A percentile compares a stretch with the other conserved stretches of the same genome.
Evolutionary conservation across 2,888 invertebrate genomes (phyloP).

Genomic region (Marasmarcha lunaedactyla): DNA sequence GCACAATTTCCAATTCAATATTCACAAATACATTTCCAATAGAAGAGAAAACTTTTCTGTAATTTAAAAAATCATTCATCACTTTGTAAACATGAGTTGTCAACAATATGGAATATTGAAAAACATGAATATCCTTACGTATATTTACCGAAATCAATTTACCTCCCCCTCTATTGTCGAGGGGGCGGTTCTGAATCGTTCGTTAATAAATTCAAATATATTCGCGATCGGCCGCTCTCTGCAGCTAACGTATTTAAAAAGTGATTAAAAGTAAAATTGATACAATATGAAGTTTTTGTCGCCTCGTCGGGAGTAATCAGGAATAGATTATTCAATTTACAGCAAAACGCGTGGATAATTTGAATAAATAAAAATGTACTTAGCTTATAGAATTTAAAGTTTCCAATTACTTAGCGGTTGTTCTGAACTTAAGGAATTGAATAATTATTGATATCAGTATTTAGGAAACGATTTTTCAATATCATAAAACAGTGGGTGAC

Average conservation of each 20-base stretch:
- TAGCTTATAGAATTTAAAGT: too few species aligned
- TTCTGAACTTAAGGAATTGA: too few species aligned
- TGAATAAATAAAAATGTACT: too few species aligned
- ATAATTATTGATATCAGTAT: too few species aligned
- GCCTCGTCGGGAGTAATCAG: constrained; percentile 41
- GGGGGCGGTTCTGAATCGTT: constrained; percentile 47
- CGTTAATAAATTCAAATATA: constrained; percentile 68
- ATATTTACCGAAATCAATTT: constrained; percentile 44
- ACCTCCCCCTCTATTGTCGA: constrained; percentile 49
- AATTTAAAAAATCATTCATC: not conserved
- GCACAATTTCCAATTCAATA: constrained; percentile 11
- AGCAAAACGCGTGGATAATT: constrained; percentile 3
- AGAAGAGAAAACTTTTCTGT: not conserved
- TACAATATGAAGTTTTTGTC: constrained; percentile 69
- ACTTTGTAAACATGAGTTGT: not conserved
- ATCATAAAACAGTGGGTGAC: too few species aligned
- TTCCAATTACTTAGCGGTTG: too few species aligned
- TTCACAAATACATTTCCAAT: constrained; percentile 16
- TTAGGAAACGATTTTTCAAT: too few species aligned
- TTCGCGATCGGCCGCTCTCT: constrained; percentile 59
- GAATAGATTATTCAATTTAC: constrained; percentile 61
- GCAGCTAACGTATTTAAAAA: constrained; percentile 65
- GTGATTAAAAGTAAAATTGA: constrained; percentile 69
- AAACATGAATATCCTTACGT: not conserved
- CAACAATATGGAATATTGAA: not conserved